Conservation (phyloP, 1,140 invertebrate genomes). For the Ips typographus region DNA sequence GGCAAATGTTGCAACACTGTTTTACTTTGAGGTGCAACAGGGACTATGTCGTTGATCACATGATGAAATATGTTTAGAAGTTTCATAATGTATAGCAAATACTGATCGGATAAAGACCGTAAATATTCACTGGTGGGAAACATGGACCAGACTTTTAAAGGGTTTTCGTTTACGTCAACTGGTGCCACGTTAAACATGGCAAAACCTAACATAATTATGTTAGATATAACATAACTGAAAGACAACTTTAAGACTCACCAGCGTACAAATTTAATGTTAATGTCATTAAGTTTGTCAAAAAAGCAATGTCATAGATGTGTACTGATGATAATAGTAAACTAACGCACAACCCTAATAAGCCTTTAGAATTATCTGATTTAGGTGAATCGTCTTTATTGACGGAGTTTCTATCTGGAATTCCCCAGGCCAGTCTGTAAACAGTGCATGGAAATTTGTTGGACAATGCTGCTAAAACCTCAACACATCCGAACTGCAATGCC, state of each 20-base stretch:
- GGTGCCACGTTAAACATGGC: slow-evolving; percentile 27
- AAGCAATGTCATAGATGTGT: slow-evolving; percentile 63
- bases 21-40: slow-evolving; percentile 61
- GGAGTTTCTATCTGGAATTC: slow-evolving; percentile 24
- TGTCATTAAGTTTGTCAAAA: slow-evolving; percentile 63
- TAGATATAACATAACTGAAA: neutral
- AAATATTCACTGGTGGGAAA: slow-evolving; percentile 55
- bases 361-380: slow-evolving; percentile 21
- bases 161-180: slow-evolving; percentile 23
- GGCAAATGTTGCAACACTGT: slow-evolving; percentile 56
- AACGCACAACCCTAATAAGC: slow-evolving; percentile 51
- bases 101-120: slow-evolving; percentile 58
- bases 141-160: slow-evolving; percentile 55
- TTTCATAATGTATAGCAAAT: slow-evolving; percentile 68
- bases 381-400: neutral
- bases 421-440: slow-evolving; percentile 58
- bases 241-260: slow-evolving; percentile 51
- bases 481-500: slow-evolving; percentile 55
- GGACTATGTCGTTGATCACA: slow-evolving; percentile 71
- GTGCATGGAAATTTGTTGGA: slow-evolving; percentile 55
- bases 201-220: slow-evolving; percentile 16
- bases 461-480: slow-evolving; percentile 56
- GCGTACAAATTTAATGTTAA: slow-evolving; percentile 67
- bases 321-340: slow-evolving; percentile 61
- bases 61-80: slow-evolving; percentile 74